phyloP scores from a whole-genome alignment of 2,888 invertebrate species.

The Apantesis nais region DNA sequence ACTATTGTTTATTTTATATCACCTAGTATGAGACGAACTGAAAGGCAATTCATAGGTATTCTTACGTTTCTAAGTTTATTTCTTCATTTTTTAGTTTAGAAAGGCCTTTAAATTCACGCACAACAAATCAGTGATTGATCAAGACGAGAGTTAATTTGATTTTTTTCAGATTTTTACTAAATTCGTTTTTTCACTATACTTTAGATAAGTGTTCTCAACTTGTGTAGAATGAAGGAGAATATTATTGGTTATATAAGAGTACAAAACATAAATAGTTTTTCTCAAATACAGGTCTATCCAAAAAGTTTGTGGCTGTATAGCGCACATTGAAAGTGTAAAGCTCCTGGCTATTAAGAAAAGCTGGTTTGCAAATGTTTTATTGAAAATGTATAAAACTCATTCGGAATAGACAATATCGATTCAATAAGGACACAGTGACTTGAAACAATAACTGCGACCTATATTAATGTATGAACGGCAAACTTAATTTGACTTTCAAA shows the following conservation, averaged over 20 bases:
- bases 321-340: not conserved
- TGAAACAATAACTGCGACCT: not conserved
- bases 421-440: not conserved
- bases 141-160: too few species aligned
- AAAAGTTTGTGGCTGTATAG: not conserved
- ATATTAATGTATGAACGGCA: too few species aligned
- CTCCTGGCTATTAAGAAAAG: not conserved
- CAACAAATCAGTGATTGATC: not conserved
- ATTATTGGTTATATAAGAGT: too few species aligned
- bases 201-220: too few species aligned
- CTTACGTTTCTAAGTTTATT: not conserved
- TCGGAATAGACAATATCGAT: not conserved
- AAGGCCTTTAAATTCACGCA: not conserved
- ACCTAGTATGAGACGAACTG: too few species aligned
- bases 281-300: not conserved
- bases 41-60: not conserved
- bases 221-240: too few species aligned
- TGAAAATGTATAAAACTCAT: not conserved
- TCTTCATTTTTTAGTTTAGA: not conserved
- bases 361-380: not conserved
- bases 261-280: too few species aligned
- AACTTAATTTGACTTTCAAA: not conserved
- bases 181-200: too few species aligned
- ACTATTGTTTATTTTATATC: not conserved
- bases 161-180: too few species aligned